Evolutionary conservation across 2,888 invertebrate genomes (phyloP), one percentile per base, ranked within the genome.

Genomic region (Fabriciana adippe): DNA sequence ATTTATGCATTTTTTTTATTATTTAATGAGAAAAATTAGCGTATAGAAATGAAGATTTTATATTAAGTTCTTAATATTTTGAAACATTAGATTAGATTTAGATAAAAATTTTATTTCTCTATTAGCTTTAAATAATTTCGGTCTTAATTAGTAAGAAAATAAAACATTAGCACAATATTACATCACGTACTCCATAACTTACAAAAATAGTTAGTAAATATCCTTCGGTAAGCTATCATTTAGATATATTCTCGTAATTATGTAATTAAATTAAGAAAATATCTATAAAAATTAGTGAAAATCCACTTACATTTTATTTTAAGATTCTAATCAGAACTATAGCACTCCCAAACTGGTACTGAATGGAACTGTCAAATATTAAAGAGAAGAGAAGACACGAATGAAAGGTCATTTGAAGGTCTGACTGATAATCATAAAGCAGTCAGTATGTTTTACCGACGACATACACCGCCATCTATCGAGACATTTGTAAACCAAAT

Each of bases 341-440:
- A 72, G 84, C 88, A 91, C 89, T 87, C 85, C 87, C 84, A 83
- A 82, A 83, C 87, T 81, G 82, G 77, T 84, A 83, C 85, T 75
- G 78, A 82, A 66, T 66, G 21, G 63, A 72, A 66, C 73, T 74
- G 73, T 74, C 73, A 74, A 73, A 73, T 66, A 54, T 83, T 83
- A 83, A 26, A 86, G 88, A 87, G 88, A 89, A 87, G 84, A 76
- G 80, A 78, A 87, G 87, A 86, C 87, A 88, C 80, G 81, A 78
- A 71, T 54, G 69, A 90, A 87, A 92, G 92, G 92, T 92, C 92
- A 87, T 89, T 89, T 92, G 92, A 92, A 92, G 92, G 92, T 85
- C 89, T 84, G 77, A 73, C 89, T 84, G 77, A 73, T 85, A 85
- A 87, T 41, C 60, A 65, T 63, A 14, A 62, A 65, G 57, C 62